Percentiles rank a stretch among this genome's conserved stretches.
These are phyloP conservation scores for Pseudopipra pipra DNA, from an alignment of 2,113 vertebrate species.

Conservation along the genomic window DNA sequence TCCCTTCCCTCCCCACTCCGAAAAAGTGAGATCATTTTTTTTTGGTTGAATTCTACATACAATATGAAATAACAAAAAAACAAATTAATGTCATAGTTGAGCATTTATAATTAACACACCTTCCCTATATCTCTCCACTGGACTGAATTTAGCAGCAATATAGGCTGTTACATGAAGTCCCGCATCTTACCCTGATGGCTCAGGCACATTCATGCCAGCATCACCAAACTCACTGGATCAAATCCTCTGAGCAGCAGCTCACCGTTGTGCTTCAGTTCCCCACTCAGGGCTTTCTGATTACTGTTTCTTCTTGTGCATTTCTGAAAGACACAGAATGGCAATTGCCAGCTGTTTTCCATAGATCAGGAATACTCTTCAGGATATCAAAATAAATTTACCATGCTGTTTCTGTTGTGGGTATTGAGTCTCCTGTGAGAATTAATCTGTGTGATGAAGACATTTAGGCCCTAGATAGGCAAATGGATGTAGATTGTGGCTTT, in stretches of 20 bases:
- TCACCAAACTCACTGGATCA: background rate
- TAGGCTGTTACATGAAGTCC: background rate
- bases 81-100: background rate
- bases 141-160: background rate
- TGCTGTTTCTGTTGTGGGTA: background rate
- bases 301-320: background rate
- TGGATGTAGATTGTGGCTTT: background rate
- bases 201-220: background rate
- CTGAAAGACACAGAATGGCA: background rate
- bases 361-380: background rate
- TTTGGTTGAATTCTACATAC: background rate
- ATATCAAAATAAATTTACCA: background rate
- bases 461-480: background rate
- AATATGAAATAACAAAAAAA: background rate
- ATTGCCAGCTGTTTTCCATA: background rate
- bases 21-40: background rate
- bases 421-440: background rate
- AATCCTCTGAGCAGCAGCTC: background rate
- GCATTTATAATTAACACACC: background rate
- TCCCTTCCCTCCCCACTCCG: background rate
- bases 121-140: background rate
- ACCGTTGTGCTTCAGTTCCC: background rate
- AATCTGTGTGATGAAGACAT: background rate
- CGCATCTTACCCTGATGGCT: fast-evolving
- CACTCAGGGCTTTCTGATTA: background rate